phyloP scores from a whole-genome alignment of 2,113 vertebrate genomes.

The Cephalopholis sonnerati region DNA sequence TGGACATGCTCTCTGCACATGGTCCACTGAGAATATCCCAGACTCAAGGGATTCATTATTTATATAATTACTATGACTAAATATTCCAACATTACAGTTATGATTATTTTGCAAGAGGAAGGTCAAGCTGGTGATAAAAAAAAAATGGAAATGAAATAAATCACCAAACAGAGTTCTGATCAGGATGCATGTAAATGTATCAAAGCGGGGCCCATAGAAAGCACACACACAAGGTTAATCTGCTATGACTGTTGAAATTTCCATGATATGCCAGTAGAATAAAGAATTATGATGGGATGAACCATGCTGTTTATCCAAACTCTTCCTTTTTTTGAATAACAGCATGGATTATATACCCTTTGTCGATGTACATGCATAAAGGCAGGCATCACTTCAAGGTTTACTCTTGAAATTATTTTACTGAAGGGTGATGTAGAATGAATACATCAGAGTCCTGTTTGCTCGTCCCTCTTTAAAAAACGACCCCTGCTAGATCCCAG shows the following conservation, averaged over 20 bases:
- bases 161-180: slow-evolving; percentile 92
- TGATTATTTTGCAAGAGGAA: slow-evolving; percentile 97
- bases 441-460: slow-evolving; percentile 35
- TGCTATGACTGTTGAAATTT: slow-evolving; percentile 98
- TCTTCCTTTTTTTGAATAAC: slow-evolving; percentile 65
- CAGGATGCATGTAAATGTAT: slow-evolving; percentile 94
- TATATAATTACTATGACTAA: slow-evolving; percentile 84
- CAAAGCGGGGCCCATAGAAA: slow-evolving; percentile 85
- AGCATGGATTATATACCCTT: slow-evolving; percentile 67
- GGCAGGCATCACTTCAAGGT: slow-evolving; percentile 58
- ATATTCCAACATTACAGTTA: slow-evolving; percentile 94
- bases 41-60: slow-evolving; percentile 93
- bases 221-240: slow-evolving; percentile 93
- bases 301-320: slow-evolving; percentile 81
- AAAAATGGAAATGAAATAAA: slow-evolving; percentile 93
- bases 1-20: slow-evolving; percentile 43
- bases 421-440: slow-evolving; percentile 17
- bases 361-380: slow-evolving; percentile 70
- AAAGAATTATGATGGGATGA: slow-evolving; percentile 84
- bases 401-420: slow-evolving; percentile 59
- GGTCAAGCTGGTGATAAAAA: slow-evolving; percentile 91
- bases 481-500: not conserved
- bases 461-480: not conserved
- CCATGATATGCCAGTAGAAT: slow-evolving; percentile 87
- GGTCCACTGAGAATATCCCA: slow-evolving; percentile 77